A percentile compares a stretch with the other conserved stretches of the same genome.
These are phyloP conservation scores for Fragum fragum DNA, from an alignment of 2,888 invertebrate genomes.

Conservation along the genomic window DNA sequence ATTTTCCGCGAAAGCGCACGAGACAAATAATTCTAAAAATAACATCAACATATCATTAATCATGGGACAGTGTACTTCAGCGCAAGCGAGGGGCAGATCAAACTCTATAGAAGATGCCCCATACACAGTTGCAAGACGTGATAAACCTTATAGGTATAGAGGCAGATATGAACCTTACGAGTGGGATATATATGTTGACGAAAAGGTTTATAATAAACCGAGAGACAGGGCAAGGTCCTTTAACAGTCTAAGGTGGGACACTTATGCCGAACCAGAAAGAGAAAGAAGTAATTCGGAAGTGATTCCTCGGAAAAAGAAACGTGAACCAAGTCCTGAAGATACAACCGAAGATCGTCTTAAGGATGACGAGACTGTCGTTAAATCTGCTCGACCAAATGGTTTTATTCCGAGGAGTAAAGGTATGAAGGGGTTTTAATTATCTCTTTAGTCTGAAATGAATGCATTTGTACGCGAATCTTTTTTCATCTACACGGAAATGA, in stretches of 20 bases:
- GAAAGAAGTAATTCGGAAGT: neutral
- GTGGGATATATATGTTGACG: slow-evolving; percentile 15
- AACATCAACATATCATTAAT: neutral
- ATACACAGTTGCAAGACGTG: neutral
- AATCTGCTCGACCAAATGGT: neutral
- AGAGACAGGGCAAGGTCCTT: neutral
- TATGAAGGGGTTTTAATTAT: too few species aligned
- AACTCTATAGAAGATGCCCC: slow-evolving; percentile 21
- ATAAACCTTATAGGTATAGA: neutral
- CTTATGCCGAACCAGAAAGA: neutral
- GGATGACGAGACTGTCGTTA: neutral
- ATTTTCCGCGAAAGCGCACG: slow-evolving; percentile 2
- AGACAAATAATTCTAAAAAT: neutral
- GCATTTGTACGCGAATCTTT: too few species aligned
- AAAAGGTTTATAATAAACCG: neutral
- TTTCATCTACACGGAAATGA: too few species aligned
- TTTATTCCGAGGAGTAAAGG: neutral
- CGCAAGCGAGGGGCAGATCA: neutral
- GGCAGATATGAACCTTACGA: neutral
- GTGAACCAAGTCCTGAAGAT: neutral
- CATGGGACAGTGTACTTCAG: slow-evolving; percentile 24
- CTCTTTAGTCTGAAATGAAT: too few species aligned
- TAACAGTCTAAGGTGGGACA: slow-evolving; percentile 12
- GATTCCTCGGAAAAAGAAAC: neutral
- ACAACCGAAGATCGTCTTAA: neutral